Evolutionary conservation across 2,113 vertebrate species (phyloP).

Genomic region (Ochotona curzoniae): DNA sequence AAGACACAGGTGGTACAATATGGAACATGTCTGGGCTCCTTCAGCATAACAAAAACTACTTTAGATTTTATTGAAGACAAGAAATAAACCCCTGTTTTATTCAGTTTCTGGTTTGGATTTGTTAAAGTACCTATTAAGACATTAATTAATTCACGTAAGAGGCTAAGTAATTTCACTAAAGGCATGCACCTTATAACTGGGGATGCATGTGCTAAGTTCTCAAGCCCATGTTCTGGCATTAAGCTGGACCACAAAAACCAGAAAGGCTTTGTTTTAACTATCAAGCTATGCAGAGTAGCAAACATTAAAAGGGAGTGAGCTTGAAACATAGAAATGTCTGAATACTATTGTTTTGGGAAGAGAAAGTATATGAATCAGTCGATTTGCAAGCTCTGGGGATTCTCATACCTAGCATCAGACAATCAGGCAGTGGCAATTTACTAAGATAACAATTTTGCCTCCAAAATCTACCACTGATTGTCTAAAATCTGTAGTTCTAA

Average conservation of each 20-base stretch:
- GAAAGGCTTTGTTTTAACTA: not conserved
- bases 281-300: slow-evolving; percentile 45
- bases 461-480: not conserved
- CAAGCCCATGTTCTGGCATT: not conserved
- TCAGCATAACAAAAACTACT: not conserved
- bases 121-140: not conserved
- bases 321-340: slow-evolving; percentile 33
- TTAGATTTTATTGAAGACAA: not conserved
- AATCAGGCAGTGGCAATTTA: not conserved
- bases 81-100: not conserved
- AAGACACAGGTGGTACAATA: not conserved
- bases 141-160: not conserved
- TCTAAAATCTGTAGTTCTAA: slow-evolving; percentile 65
- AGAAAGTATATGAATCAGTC: not conserved
- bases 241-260: not conserved
- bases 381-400: not conserved
- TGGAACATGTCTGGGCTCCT: not conserved
- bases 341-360: slow-evolving; percentile 9
- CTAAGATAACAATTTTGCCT: slow-evolving; percentile 60
- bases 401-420: slow-evolving; percentile 27
- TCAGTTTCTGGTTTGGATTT: not conserved
- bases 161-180: not conserved
- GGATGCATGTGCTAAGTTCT: not conserved
- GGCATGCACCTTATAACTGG: not conserved
- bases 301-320: slow-evolving; percentile 31